These are phyloP conservation scores for Bolinopsis microptera DNA, from an alignment of 37 sponge, comb jelly and placozoan genomes.

Conservation along the genomic window DNA sequence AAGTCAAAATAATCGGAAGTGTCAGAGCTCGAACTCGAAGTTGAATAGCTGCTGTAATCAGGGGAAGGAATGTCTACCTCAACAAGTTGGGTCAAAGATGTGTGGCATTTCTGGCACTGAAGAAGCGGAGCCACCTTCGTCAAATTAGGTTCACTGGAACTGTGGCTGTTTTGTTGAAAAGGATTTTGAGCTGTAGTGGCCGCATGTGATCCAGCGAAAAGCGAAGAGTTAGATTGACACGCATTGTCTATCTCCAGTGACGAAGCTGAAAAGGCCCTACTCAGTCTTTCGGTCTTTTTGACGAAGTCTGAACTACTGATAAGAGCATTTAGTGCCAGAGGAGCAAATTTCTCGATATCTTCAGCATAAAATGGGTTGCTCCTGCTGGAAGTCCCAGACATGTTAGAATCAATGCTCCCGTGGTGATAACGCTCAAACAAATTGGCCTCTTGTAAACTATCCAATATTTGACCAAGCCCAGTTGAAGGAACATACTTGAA, in stretches of 20 bases:
- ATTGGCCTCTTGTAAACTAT: not conserved
- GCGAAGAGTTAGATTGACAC: not conserved
- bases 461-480: not conserved
- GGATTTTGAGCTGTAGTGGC: not conserved
- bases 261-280: not conserved
- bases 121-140: not conserved
- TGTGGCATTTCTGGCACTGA: not conserved
- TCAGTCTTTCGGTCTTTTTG: not conserved
- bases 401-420: constrained; percentile 9
- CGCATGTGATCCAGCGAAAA: not conserved
- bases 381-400: not conserved
- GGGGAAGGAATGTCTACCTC: not conserved
- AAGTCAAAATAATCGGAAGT: no score
- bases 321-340: not conserved
- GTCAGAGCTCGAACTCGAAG: not conserved
- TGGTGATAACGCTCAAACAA: not conserved
- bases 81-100: not conserved
- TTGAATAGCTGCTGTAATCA: not conserved
- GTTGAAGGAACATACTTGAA: not conserved
- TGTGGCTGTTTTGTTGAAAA: not conserved
- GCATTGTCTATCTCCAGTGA: not conserved
- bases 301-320: constrained; percentile 3
- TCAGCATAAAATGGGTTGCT: constrained; percentile 12
- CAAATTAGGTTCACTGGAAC: not conserved
- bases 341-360: constrained; percentile 9